Evolutionary conservation across 2,113 vertebrate genomes (phyloP).

Genomic region (Ahaetulla prasina): DNA sequence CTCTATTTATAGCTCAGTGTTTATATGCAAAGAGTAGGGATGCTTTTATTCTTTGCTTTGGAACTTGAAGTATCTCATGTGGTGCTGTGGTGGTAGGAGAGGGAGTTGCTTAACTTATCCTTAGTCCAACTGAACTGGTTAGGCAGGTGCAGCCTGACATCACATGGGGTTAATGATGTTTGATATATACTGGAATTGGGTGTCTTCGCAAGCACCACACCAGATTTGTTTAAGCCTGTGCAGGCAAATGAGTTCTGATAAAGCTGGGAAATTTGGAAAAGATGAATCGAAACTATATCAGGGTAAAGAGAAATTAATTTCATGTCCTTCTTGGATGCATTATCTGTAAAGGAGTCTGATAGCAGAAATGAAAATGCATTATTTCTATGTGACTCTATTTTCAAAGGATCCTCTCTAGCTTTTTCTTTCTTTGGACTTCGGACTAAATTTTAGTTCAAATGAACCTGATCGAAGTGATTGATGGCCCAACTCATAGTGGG

Average conservation of each 20-base stretch:
- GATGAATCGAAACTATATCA: neutral
- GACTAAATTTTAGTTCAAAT: neutral
- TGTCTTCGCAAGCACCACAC: neutral
- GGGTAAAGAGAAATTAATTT: neutral
- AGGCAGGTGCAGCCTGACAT: neutral
- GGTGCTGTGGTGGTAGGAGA: neutral
- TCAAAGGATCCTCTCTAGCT: neutral
- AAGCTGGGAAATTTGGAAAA: neutral
- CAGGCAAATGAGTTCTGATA: neutral
- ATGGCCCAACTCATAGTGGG: neutral
- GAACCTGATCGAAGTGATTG: neutral
- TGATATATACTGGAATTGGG: neutral
- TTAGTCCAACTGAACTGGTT: neutral
- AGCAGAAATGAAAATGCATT: neutral
- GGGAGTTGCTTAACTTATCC: neutral
- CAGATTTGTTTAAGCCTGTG: neutral
- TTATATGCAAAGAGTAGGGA: neutral
- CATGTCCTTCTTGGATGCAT: neutral
- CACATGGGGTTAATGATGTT: neutral
- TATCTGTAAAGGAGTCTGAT: neutral
- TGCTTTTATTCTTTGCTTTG: neutral
- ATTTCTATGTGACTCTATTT: neutral
- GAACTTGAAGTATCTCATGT: neutral
- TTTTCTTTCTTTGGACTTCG: neutral
- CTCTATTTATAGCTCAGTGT: neutral